Conservation (phyloP, 2,888 invertebrate species). For the Chymomyza amoena region DNA sequence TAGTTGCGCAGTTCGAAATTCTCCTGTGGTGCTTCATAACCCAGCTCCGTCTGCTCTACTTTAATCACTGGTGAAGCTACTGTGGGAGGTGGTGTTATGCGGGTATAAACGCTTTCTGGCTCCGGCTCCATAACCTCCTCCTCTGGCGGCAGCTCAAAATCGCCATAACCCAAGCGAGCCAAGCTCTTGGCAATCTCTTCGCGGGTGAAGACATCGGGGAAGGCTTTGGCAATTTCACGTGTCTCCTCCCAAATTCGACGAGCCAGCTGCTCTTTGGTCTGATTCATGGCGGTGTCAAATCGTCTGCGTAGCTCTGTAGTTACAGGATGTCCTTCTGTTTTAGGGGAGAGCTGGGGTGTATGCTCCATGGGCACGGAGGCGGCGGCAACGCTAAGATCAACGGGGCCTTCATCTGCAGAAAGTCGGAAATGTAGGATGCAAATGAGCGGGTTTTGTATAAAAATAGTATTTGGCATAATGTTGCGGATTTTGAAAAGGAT, state of each 20-base stretch:
- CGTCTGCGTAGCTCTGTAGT: slow-evolving; percentile 51
- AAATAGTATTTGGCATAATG: too few relatives aligned
- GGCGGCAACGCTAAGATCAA: slow-evolving; percentile 72
- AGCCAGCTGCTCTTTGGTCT: slow-evolving; percentile 72
- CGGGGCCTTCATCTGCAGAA: slow-evolving; percentile 74
- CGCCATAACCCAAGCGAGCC: slow-evolving; percentile 73
- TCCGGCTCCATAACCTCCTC: slow-evolving; percentile 49
- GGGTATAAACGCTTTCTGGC: slow-evolving; percentile 32
- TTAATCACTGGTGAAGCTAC: slow-evolving; percentile 32
- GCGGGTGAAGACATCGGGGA: slow-evolving; percentile 76
- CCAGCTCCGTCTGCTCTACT: slow-evolving; percentile 33
- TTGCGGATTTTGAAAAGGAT: too few relatives aligned
- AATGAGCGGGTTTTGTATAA: not conserved
- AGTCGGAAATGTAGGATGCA: not conserved
- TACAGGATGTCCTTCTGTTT: slow-evolving; percentile 40
- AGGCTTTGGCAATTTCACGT: slow-evolving; percentile 76
- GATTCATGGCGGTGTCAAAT: slow-evolving; percentile 55
- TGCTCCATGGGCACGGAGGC: slow-evolving; percentile 49
- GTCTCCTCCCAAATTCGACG: slow-evolving; percentile 76
- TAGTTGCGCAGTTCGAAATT: slow-evolving; percentile 61
- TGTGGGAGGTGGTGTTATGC: slow-evolving; percentile 27
- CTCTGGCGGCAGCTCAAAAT: slow-evolving; percentile 61
- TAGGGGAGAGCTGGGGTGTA: slow-evolving; percentile 32
- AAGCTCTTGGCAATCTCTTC: slow-evolving; percentile 76
- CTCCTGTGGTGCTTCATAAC: slow-evolving; percentile 1